Base-by-base conservation (phyloP, 1,140 invertebrate genomes). In the Trichomalopsis sarcophagae region DNA sequence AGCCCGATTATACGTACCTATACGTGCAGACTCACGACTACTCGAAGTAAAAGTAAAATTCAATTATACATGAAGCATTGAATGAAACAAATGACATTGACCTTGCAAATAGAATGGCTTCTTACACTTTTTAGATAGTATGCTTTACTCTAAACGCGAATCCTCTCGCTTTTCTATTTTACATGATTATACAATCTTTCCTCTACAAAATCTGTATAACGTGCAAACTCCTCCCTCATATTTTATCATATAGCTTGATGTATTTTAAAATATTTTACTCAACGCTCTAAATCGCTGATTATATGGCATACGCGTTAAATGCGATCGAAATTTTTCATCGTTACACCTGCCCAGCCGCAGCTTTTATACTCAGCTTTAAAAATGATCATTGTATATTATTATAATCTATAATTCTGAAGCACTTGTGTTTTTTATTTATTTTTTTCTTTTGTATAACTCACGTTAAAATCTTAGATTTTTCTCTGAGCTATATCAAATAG, bases 1-100 rank as follows among this genome's bases (percentile, higher is more conserved):
- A 89, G 87, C 88, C 88, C 86, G 85, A 89, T 89, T 86, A 4
- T 36, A 87, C 69, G 85, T 81, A 85, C 87, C 62, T 74, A n/a
- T n/a, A 88, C 87, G n/a, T 66, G 87, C 27, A 27, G 27, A 89
- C 76, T 87, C 85, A 76, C 84, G 13, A 62, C 55, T 62, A 62
- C 21, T 62, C 55, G 66, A 27, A 76, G 62, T 40, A 66, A 40
- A 82, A 62, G 40, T 62, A 82, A 75, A 84, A 84, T n/a, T 10
- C 17, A 82, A 81, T 81, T 68, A 76, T 44, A 36, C 2, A 82
- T 66, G 33, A 82, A 68, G 14, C 11, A 33, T 71, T 75, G 11
- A 75, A 62, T 75, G 36, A 73, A 81, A 62, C 36, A 40, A 73
- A 30, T 75, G 27, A 73, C 5, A 75, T 75, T 17, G 27, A 55